phyloP scores from a whole-genome alignment of 2,888 invertebrate genomes.

The Blera fallax region DNA sequence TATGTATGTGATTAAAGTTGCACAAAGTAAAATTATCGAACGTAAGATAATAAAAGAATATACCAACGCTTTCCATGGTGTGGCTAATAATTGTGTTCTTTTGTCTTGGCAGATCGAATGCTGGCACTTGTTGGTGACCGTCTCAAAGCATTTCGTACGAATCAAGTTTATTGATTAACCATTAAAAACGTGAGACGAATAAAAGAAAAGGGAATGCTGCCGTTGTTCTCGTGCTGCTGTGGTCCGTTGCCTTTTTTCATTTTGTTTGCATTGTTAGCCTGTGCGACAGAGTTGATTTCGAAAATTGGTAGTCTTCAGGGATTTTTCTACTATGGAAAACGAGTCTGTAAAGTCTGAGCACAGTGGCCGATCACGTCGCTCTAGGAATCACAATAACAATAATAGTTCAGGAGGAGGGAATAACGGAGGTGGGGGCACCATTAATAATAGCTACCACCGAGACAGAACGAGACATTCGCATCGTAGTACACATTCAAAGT shows the following conservation, averaged over 20 bases:
- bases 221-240: conserved; percentile 45
- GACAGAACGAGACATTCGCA: conserved; percentile 85
- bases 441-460: conserved; percentile 82
- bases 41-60: conserved; percentile 16
- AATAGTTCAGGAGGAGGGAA: conserved; percentile 74
- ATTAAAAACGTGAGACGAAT: conserved; percentile 45
- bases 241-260: conserved; percentile 55
- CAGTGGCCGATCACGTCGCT: conserved; percentile 90
- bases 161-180: conserved; percentile 68
- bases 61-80: background rate
- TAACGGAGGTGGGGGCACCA: conserved; percentile 78
- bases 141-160: conserved; percentile 45
- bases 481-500: conserved; percentile 84
- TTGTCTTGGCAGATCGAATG: conserved; percentile 33
- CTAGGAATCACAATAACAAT: conserved; percentile 84
- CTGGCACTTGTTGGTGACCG: conserved; percentile 70
- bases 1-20: background rate
- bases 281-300: background rate
- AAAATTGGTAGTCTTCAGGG: conserved; percentile 10
- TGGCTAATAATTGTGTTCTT: background rate
- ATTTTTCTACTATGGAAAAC: conserved; percentile 88
- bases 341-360: conserved; percentile 96
- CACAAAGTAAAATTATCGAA: background rate
- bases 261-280: conserved; percentile 28
- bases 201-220: conserved; percentile 62